Evolutionary conservation across 2,888 invertebrate genomes (phyloP), one percentile per base, ranked within the genome.

Genomic region (Yponomeuta evonymella): DNA sequence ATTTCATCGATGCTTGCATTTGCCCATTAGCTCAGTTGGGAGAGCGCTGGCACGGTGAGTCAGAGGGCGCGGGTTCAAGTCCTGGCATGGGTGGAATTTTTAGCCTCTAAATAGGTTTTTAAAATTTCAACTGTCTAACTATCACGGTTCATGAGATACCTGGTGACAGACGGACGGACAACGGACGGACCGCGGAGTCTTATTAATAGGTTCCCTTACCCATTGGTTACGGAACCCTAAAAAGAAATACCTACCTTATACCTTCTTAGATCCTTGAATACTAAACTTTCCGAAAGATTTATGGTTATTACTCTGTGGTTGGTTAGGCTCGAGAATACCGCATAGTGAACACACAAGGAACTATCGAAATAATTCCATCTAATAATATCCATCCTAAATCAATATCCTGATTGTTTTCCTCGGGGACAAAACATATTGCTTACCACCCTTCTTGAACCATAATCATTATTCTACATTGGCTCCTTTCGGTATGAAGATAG

Each of bases 401-500:
- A 65, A 65, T 65, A 65, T 65, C 33, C 33, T 65, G 65, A 65
- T 65, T 65, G 65, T 65, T 67, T 67, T 48, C 67, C 23, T 23
- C 48, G 48, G 67, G 36, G 23, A 65, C 65, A 65, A 33, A 65
- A 3, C 65, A 65, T 65, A 30, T 33, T 65, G 65, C 65, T 29
- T 23, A 48, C 36, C 66, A 66, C 36, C 67, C 65, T 33, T 15
- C 51, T 15, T 58, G 51, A 5, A 4, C 51, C 51, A 58, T 3
- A 15, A 12, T 3, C 15, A 5, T 15, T 15, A 58, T 12, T 58
- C 15, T 58, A 15, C 15, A 15, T 58, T 58, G 15, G 5, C 12
- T 4, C 15, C 51, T 58, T 58, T 58, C 51, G 15, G 4, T 58
- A 5, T 15, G 51, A 15, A 58, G 3, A 58, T 58, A 58, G 51